These are phyloP conservation scores for Silurus glanis DNA, from an alignment of 2,113 vertebrate species.

Conservation along the genomic window DNA sequence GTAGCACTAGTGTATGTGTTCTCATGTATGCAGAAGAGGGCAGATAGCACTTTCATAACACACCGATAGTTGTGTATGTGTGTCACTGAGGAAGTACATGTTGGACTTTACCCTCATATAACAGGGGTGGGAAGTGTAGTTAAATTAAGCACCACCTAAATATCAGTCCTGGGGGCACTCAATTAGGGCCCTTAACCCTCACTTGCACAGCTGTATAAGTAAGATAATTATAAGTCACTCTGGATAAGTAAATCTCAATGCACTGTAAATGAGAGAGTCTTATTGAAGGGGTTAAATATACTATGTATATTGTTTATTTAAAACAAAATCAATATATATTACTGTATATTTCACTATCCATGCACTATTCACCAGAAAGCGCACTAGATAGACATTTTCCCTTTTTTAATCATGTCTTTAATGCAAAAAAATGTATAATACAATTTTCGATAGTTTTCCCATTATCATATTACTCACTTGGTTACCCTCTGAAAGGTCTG, in stretches of 20 bases:
- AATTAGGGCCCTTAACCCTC: too few species aligned
- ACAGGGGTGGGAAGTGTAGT: neutral
- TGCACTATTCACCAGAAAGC: neutral
- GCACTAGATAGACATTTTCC: neutral
- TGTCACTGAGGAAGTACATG: neutral
- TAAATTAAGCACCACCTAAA: too few species aligned
- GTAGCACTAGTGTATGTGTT: neutral
- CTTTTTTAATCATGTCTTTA: neutral
- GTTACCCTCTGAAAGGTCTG: neutral
- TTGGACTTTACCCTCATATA: neutral
- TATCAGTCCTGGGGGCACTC: too few species aligned
- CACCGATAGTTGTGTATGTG: too few species aligned
- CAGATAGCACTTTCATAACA: neutral
- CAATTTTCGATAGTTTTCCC: neutral
- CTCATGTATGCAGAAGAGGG: neutral
- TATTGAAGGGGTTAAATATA: neutral
- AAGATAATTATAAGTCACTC: too few species aligned
- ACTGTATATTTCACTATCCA: neutral
- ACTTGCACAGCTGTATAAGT: too few species aligned
- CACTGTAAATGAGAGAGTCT: neutral
- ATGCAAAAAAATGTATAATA: neutral
- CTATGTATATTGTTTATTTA: neutral
- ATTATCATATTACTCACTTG: neutral
- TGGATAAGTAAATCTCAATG: too few species aligned
- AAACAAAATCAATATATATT: neutral